Evolutionary conservation across 1,140 invertebrate genomes (phyloP).

Genomic region (Brachionus rubens): DNA sequence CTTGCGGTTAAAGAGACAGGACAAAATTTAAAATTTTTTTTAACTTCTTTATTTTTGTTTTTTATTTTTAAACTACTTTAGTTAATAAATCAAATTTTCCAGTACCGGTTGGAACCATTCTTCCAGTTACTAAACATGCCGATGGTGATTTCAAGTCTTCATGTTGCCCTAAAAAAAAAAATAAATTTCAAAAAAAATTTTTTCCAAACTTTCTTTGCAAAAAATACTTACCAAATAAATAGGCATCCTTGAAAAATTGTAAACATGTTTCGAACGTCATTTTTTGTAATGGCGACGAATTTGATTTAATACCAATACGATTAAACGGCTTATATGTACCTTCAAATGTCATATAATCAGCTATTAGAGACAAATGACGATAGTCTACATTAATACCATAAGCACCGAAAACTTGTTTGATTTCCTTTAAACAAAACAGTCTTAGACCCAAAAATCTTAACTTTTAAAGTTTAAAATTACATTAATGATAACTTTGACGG

Average conservation of each 20-base stretch:
- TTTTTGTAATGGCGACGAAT: constrained; percentile 86
- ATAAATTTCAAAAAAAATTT: no score
- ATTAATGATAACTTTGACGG: constrained; percentile 76
- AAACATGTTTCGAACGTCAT: constrained; percentile 95
- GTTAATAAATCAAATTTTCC: constrained; percentile 70
- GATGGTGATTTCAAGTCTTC: constrained; percentile 82
- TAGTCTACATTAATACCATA: constrained; percentile 93
- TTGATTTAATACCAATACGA: constrained; percentile 79
- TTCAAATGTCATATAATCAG: constrained; percentile 96
- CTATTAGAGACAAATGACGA: constrained; percentile 83
- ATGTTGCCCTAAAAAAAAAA: constrained; percentile 62
- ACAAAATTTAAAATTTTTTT: background rate
- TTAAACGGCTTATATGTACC: constrained; percentile 85
- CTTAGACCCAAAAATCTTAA: constrained; percentile 19
- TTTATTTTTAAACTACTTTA: constrained; percentile 47
- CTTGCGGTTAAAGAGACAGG: background rate
- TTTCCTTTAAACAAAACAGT: constrained; percentile 66
- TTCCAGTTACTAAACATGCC: constrained; percentile 79
- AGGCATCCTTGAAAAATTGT: constrained; percentile 78
- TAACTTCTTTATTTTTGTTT: background rate
- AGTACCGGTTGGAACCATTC: constrained; percentile 77
- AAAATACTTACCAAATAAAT: constrained; percentile 63
- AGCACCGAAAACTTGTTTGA: constrained; percentile 85
- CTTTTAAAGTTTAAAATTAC: constrained; percentile 51
- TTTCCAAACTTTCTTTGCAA: background rate